Evolutionary conservation across 1,140 invertebrate genomes (phyloP).

Genomic region (Drosophila yakuba): DNA sequence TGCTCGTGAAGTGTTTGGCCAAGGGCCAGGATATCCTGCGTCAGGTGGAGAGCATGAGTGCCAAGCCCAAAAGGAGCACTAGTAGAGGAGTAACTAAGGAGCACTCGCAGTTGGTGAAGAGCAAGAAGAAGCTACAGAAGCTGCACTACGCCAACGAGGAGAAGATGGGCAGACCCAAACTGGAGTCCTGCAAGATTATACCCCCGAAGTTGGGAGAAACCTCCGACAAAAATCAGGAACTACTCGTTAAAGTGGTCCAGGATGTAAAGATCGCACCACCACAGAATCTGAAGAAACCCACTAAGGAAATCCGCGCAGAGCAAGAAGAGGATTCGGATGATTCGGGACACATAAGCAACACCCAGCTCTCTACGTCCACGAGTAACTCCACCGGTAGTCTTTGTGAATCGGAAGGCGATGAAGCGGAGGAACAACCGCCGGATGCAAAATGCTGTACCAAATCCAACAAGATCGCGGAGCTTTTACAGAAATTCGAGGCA

Average conservation of each 20-base stretch:
- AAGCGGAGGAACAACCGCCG: constrained; percentile 18
- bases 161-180: constrained; percentile 64
- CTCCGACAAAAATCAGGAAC: constrained; percentile 74
- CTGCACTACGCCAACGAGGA: constrained; percentile 78
- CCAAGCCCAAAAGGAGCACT: constrained; percentile 29
- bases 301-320: constrained; percentile 24
- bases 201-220: constrained; percentile 79
- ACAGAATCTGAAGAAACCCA: constrained; percentile 24
- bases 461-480: constrained; percentile 62
- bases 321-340: constrained; percentile 88
- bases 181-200: constrained; percentile 82
- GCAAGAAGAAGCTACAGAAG: constrained; percentile 66
- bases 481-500: constrained; percentile 75
- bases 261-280: constrained; percentile 18
- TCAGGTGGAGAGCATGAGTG: constrained; percentile 76
- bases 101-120: constrained; percentile 45
- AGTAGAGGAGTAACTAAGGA: constrained; percentile 63
- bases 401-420: constrained; percentile 66
- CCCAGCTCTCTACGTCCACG: constrained; percentile 59
- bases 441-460: constrained; percentile 32
- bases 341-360: constrained; percentile 91
- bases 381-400: constrained; percentile 68
- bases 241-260: constrained; percentile 74
- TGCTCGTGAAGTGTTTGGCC: constrained; percentile 80
- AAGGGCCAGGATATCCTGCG: constrained; percentile 82